A percentile compares a stretch with the other conserved stretches of the same genome.
Conservation (phyloP, 2,113 vertebrate genomes). For the Tragelaphus buxtoni region DNA sequence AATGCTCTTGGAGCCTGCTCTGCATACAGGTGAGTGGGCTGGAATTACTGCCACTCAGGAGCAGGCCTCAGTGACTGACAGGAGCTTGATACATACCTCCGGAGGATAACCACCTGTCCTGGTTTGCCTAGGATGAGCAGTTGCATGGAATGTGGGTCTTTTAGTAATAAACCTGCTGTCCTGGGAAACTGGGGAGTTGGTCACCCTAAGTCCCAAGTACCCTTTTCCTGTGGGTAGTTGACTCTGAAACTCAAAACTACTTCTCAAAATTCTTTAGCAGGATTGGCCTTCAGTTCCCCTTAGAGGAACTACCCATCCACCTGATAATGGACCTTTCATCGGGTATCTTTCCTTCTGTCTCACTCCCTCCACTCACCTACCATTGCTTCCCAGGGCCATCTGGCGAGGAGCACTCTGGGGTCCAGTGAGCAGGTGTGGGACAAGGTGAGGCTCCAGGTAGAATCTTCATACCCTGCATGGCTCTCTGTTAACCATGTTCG, state of each 20-base stretch:
- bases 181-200: not conserved
- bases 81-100: not conserved
- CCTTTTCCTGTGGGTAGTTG: not conserved
- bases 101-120: not conserved
- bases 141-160: not conserved
- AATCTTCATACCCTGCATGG: not conserved
- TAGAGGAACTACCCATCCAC: not conserved
- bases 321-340: not conserved
- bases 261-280: not conserved
- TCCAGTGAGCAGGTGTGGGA: constrained; percentile 86
- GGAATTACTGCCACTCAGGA: not conserved
- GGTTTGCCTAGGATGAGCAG: not conserved
- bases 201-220: not conserved
- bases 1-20: not conserved
- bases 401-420: constrained; percentile 83
- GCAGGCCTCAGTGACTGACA: not conserved
- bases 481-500: not conserved
- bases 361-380: not conserved
- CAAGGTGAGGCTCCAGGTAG: constrained; percentile 76
- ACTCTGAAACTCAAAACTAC: not conserved
- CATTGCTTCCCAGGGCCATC: not conserved
- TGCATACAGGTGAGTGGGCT: not conserved
- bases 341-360: not conserved
- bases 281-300: not conserved
- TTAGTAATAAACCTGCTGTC: not conserved